Percentiles rank a stretch among this genome's conserved stretches.
These are phyloP conservation scores for Aegithalos caudatus DNA, from an alignment of 2,113 vertebrate genomes.

Conservation along the genomic window DNA sequence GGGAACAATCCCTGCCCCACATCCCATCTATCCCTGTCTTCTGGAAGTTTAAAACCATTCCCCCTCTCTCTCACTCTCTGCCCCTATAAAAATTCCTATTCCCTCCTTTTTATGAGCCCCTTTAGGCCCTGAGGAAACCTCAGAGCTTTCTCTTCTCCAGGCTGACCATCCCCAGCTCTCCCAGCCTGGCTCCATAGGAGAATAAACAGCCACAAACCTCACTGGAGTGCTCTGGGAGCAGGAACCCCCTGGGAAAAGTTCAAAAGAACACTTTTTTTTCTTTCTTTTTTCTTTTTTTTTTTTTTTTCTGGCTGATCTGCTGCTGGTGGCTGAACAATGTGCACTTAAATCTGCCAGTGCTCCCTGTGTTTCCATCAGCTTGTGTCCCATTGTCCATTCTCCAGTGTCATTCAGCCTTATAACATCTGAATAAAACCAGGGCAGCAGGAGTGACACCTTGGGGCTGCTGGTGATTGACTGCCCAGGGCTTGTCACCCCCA, in stretches of 20 bases:
- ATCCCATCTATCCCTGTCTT: background rate
- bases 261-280: background rate
- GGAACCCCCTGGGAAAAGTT: conserved; percentile 1
- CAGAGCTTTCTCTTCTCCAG: background rate
- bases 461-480: conserved; percentile 46
- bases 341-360: conserved; percentile 54
- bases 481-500: background rate
- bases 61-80: background rate
- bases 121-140: background rate
- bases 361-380: conserved; percentile 41
- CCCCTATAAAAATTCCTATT: background rate
- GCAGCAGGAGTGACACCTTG: background rate
- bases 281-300: background rate
- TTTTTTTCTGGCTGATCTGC: background rate
- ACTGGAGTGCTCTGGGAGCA: background rate
- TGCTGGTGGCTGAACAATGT: conserved; percentile 40
- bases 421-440: conserved; percentile 55
- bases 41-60: background rate
- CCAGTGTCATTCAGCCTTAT: conserved; percentile 46
- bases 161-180: background rate
- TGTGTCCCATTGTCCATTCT: conserved; percentile 64
- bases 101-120: background rate
- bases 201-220: background rate
- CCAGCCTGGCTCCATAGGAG: background rate
- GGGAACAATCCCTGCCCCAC: background rate